These are phyloP conservation scores for Lagopus leucura DNA, from an alignment of 2,113 vertebrate species.

Conservation along the genomic window DNA sequence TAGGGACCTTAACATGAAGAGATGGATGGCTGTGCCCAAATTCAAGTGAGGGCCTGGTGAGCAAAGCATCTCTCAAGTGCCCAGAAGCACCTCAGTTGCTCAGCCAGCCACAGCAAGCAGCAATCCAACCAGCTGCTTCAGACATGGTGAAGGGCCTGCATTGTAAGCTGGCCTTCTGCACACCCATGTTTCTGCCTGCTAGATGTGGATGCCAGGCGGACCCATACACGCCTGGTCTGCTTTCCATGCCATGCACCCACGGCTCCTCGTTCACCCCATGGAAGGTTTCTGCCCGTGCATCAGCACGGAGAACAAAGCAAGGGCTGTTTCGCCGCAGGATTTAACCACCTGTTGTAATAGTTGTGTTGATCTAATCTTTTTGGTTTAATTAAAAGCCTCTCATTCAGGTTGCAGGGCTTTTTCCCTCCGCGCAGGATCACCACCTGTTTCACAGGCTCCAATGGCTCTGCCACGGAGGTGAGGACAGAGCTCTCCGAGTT, in stretches of 20 bases:
- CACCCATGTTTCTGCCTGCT: not conserved
- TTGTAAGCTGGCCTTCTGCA: rapidly evolving
- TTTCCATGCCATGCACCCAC: not conserved
- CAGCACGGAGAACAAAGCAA: slow-evolving; percentile 34
- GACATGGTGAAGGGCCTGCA: rapidly evolving
- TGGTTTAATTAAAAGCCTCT: slow-evolving; percentile 65
- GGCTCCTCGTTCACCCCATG: slow-evolving; percentile 7
- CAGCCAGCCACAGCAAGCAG: not conserved
- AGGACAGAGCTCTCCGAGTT: not conserved
- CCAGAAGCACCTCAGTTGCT: not conserved
- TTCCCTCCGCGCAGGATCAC: not conserved
- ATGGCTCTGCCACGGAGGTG: rapidly evolving
- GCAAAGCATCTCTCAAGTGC: not conserved
- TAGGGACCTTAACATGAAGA: rapidly evolving
- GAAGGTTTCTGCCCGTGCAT: slow-evolving; percentile 17
- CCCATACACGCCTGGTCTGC: not conserved
- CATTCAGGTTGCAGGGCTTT: not conserved
- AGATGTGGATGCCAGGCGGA: not conserved
- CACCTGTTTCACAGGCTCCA: not conserved
- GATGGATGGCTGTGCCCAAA: not conserved
- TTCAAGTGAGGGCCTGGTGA: not conserved
- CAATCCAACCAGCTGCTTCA: not conserved
- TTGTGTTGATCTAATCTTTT: slow-evolving; percentile 40
- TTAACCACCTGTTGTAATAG: slow-evolving; percentile 57
- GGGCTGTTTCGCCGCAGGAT: slow-evolving; percentile 42